Base-by-base conservation (phyloP, 2,888 invertebrate genomes). In the Xanthia icteritia region DNA sequence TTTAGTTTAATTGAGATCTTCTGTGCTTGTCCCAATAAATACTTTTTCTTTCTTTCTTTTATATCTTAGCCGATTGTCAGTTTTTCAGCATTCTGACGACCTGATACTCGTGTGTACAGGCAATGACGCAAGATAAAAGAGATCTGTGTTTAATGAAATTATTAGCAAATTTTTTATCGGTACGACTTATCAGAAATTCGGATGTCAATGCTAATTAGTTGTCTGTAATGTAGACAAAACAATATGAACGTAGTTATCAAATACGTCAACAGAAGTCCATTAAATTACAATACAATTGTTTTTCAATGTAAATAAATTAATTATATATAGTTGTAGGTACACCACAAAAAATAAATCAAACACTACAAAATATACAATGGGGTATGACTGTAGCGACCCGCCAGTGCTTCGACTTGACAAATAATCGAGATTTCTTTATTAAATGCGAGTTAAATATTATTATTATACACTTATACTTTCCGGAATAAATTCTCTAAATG, bases 191-290 rank as follows among this genome's bases (percentile, higher is more conserved):
- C 5, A 48, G 31, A 39, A 61, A 61, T 39, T 73, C 15, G 15
- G 27, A 39, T 36, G 9, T 11, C 27, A 42, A 15, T 42, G 61
- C 61, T 71, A 61, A 75, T 42, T 17, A 61, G 5, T 61, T 70
- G 61, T 8, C 27, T 67, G 23, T 42, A 67, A 56, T 56, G 54
- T 54, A 42, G 17, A 56, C 31, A 67, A 56, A 68, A 73, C n/a
- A 58, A 56, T 42, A 13, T 31, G 17, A 4, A 66, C 5, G 2
- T 45, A 27, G 5, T 20, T 39, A 31, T 31, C 11, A 15, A 58
- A 45, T n/a, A 42, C 15, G 23, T 27, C 8, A 20, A 8, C 4
- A 61, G 23, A 20, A 61, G 11, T 17, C 17, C 5, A 23, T 11
- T 17, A 17, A 36, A 20, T 36, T 61, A 13, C 20, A 36, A 20